Conservation (phyloP, 2,888 invertebrate genomes). For the Tromatobia lineatoria region DNA sequence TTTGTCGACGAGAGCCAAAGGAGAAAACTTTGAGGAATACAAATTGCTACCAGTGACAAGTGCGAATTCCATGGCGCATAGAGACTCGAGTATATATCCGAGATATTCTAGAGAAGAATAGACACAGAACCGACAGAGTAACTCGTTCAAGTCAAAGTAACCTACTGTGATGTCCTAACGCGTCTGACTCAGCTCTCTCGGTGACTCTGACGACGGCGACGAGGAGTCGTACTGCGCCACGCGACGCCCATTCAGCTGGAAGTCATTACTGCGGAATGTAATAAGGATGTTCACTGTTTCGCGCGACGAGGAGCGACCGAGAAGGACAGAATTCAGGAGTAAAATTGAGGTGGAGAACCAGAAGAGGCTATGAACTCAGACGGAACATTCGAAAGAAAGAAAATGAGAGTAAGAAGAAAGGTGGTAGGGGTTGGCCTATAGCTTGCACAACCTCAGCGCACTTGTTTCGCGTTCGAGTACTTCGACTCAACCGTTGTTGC, state of each 20-base stretch:
- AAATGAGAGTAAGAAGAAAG: constrained; percentile 40
- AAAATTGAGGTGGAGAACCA: constrained; percentile 3
- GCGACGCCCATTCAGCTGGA: constrained; percentile 60
- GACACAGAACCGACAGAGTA: neutral
- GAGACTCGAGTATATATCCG: neutral
- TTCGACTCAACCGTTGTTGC: constrained; percentile 37
- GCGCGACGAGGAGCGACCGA: constrained; percentile 36
- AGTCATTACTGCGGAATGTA: constrained; percentile 69
- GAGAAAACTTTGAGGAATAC: neutral
- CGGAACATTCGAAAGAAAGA: constrained; percentile 49
- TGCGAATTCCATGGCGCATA: neutral
- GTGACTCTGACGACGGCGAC: constrained; percentile 26
- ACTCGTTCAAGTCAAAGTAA: constrained; percentile 27
- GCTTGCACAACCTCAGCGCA: constrained; percentile 25
- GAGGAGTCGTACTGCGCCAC: constrained; percentile 23
- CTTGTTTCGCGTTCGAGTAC: constrained; percentile 55
- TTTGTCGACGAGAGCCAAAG: neutral
- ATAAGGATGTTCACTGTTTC: constrained; percentile 68
- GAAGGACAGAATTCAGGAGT: neutral
- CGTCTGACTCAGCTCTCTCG: constrained; percentile 52
- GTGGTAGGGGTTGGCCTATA: constrained; percentile 2
- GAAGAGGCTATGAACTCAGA: constrained; percentile 27
- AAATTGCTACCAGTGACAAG: neutral
- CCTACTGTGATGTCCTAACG: neutral
- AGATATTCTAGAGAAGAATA: neutral